Evolutionary conservation across 2,888 invertebrate species (phyloP), one percentile per base, ranked within the genome.

Genomic region (Dromius quadrimaculatus): DNA sequence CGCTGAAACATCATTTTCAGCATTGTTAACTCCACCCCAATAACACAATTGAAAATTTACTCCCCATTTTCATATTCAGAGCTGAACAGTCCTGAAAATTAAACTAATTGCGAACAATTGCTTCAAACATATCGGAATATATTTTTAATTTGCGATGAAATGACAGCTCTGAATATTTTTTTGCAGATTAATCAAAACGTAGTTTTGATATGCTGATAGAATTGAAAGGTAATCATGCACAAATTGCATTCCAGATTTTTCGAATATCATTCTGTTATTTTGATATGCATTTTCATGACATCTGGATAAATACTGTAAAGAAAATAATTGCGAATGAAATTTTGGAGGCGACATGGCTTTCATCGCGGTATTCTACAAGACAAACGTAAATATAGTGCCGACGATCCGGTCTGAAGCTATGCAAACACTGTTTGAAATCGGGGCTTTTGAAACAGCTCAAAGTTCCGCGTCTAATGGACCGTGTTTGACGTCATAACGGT

Each of bases 341-440:
- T 57, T 28, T 6, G n/a, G 28, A 23, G 34, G 20, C 64, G 64
- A 64, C 63, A 11, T 65, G 20, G 65, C 65, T 65, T 65, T 50
- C 36, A 65, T 36, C 38, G 8, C 11, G 38, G 34, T 32, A 65
- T 64, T 64, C 47, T 32, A 64, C 64, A 22, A 66, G 50, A 57
- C 66, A 57, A 57, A 50, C 22, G 57, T 66, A 66, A 66, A 66
- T 66, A 65, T 54, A 34, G 36, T 36, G 47, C 32, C 28, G 43
- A 64, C 64, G 34, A 47, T 47, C 23, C 19, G 47, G 32, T 23
- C 36, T 36, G 22, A 36, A 2, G 47, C 65, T 41, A 28, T 54
- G 66, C 57, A 66, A 66, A 66, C 57, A 66, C 15, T 57, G 66
- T 66, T 66, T 66, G 66, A 66, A 50, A 66, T 54, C 41, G 41